These are phyloP conservation scores for Sceliomorpha sp. DNA, from an alignment of 2,888 invertebrate genomes.

Conservation along the genomic window DNA sequence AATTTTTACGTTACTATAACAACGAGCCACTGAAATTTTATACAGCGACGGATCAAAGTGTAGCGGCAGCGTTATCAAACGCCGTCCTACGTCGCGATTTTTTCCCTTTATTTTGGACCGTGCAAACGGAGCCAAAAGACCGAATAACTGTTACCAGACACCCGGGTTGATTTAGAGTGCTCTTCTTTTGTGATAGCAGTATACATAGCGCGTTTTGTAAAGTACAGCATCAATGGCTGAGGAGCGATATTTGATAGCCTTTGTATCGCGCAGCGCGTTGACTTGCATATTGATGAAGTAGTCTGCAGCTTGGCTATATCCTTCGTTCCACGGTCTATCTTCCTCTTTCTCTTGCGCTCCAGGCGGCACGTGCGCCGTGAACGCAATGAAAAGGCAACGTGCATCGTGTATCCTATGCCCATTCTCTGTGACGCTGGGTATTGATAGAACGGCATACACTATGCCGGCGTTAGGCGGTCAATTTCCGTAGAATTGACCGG, in stretches of 20 bases:
- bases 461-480: conserved; percentile 19
- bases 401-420: conserved; percentile 12
- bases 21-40: too few relatives aligned
- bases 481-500: conserved; percentile 29
- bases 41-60: too few relatives aligned
- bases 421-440: conserved; percentile 22
- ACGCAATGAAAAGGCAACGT: conserved; percentile 16
- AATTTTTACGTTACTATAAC: too few relatives aligned
- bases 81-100: too few relatives aligned
- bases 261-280: conserved; percentile 36
- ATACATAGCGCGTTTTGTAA: conserved; percentile 29
- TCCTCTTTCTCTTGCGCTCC: conserved; percentile 9
- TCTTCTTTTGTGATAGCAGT: conserved; percentile 37
- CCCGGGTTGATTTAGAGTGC: conserved; percentile 43
- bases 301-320: conserved; percentile 16
- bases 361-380: conserved; percentile 4
- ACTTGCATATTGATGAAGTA: conserved; percentile 51
- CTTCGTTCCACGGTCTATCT: conserved; percentile 19
- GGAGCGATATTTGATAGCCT: conserved; percentile 52
- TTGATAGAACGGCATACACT: conserved; percentile 32
- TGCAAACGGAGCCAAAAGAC: conserved; percentile 40
- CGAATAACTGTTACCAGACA: conserved; percentile 47
- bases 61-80: too few relatives aligned
- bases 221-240: conserved; percentile 42
- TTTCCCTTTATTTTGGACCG: conserved; percentile 25